Percentiles rank a stretch among this genome's conserved stretches.
phyloP scores from a whole-genome alignment of 2,888 invertebrate genomes.

The Blomia tropicalis region DNA sequence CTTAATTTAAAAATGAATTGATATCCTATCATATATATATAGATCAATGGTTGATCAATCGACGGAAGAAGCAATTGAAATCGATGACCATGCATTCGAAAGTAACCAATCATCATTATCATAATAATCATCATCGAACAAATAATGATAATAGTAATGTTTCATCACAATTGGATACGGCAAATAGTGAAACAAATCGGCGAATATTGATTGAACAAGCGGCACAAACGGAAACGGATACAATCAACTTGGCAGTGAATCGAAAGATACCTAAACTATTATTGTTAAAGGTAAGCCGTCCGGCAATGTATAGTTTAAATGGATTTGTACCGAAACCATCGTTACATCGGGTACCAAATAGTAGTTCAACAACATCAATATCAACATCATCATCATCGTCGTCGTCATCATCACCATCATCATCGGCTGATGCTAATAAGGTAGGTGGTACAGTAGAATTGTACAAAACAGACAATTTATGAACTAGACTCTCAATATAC shows the following conservation, averaged over 20 bases:
- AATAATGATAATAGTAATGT: not conserved
- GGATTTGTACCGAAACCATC: slow-evolving; percentile 31
- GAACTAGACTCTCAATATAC: no score
- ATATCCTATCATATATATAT: not conserved
- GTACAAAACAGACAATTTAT: no score
- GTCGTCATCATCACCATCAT: no score
- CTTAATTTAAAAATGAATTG: no score
- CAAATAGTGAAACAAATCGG: not conserved
- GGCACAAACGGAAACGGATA: no score
- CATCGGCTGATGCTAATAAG: not conserved
- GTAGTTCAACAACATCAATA: no score
- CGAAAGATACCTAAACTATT: slow-evolving; percentile 28
- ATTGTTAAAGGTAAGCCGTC: slow-evolving; percentile 28
- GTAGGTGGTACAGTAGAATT: no score
- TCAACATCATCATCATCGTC: no score
- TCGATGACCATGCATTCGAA: not conserved
- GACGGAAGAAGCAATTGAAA: slow-evolving; percentile 7
- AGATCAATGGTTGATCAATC: slow-evolving; percentile 9
- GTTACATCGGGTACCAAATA: slow-evolving; percentile 27
- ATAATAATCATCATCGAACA: not conserved
- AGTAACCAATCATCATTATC: not conserved
- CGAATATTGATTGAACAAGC: not conserved
- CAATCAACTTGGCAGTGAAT: no score
- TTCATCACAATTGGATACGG: not conserved
- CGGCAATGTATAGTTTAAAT: slow-evolving; percentile 31